Percentiles rank a stretch among this genome's conserved stretches.
These are phyloP conservation scores for Ichneumon xanthorius DNA, from an alignment of 2,888 invertebrate genomes.

Conservation along the genomic window DNA sequence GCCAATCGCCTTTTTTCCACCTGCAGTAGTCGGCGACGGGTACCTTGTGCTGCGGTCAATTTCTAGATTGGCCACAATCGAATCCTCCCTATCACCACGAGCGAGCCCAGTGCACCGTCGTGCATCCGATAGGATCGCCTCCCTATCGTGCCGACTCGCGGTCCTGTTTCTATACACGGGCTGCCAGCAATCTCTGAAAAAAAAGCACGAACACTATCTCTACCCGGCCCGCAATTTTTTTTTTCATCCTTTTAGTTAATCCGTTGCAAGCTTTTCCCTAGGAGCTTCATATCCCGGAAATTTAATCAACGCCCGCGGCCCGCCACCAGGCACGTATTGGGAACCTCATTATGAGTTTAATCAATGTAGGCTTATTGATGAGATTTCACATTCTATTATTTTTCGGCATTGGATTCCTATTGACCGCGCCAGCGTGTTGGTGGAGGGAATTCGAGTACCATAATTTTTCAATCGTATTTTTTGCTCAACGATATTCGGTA, in stretches of 20 bases:
- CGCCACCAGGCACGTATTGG: background rate
- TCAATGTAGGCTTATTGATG: slow-evolving; percentile 5
- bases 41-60: slow-evolving; percentile 54
- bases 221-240: background rate
- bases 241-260: slow-evolving; percentile 15
- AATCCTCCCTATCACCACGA: slow-evolving; percentile 51
- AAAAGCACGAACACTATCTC: background rate
- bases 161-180: slow-evolving; percentile 23
- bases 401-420: background rate
- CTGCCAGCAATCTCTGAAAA: slow-evolving; percentile 33
- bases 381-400: background rate
- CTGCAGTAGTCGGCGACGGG: slow-evolving; percentile 19
- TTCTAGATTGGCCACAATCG: slow-evolving; percentile 66
- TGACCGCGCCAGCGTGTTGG: background rate
- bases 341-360: slow-evolving; percentile 10
- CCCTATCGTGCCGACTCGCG: background rate
- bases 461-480: too few relatives aligned
- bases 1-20: slow-evolving; percentile 46
- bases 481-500: too few relatives aligned
- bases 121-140: slow-evolving; percentile 16
- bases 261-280: slow-evolving; percentile 20
- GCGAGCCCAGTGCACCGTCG: slow-evolving; percentile 1
- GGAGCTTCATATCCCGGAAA: slow-evolving; percentile 14
- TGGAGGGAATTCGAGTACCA: background rate
- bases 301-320: slow-evolving; percentile 12